These are phyloP conservation scores for Columba janthina DNA, from an alignment of 2,113 vertebrate genomes.

Conservation along the genomic window DNA sequence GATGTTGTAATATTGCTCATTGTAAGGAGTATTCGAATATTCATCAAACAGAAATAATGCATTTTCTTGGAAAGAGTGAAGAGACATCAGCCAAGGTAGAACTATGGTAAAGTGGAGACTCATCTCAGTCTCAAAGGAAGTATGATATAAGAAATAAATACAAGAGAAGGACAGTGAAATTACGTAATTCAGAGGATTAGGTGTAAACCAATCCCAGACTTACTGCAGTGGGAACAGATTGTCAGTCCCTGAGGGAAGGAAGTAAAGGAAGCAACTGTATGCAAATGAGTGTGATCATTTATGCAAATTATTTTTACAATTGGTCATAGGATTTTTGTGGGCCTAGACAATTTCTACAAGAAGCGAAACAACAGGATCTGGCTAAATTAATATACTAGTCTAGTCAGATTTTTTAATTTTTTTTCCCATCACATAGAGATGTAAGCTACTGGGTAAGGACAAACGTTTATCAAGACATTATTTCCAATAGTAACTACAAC, in stretches of 20 bases:
- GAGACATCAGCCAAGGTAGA: neutral
- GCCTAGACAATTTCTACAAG: neutral
- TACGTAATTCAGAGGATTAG: neutral
- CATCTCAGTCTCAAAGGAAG: neutral
- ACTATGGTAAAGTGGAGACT: neutral
- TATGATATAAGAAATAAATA: neutral
- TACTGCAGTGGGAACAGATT: conserved; percentile 37
- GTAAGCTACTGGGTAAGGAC: neutral
- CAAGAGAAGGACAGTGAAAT: neutral
- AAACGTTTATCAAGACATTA: neutral
- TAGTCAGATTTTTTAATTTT: neutral
- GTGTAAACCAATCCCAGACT: neutral
- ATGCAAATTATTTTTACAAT: conserved; percentile 28
- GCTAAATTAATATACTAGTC: neutral
- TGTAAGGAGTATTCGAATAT: neutral
- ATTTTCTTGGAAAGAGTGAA: neutral
- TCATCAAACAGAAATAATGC: neutral
- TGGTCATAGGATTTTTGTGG: neutral
- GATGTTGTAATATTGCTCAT: neutral
- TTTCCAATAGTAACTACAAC: neutral
- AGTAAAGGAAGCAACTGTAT: conserved; percentile 20
- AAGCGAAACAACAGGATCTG: neutral
- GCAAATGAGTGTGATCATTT: conserved; percentile 5
- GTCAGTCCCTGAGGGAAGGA: conserved; percentile 19
- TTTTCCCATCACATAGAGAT: neutral